phyloP scores from a whole-genome alignment of 2,888 invertebrate genomes.

The Dinocampus coccinellae region DNA sequence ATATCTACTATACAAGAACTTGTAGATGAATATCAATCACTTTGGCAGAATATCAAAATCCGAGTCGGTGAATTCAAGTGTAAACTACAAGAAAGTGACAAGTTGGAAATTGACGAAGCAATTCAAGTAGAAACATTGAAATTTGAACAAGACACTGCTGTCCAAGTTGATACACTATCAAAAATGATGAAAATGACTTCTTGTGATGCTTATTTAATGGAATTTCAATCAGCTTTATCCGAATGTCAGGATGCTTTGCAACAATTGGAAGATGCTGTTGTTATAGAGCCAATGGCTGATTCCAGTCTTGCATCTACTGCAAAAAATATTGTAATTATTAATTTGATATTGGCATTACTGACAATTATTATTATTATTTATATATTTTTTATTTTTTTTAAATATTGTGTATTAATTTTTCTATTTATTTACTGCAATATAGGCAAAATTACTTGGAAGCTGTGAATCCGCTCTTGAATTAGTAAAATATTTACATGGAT shows the following conservation, averaged over 20 bases:
- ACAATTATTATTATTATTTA: neutral
- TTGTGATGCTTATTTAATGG: slow-evolving; percentile 85
- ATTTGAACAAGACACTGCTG: slow-evolving; percentile 82
- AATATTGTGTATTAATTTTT: no score
- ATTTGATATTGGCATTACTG: neutral
- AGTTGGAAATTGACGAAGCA: slow-evolving; percentile 72
- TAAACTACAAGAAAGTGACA: slow-evolving; percentile 58
- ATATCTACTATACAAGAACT: slow-evolving; percentile 73
- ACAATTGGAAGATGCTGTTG: slow-evolving; percentile 76
- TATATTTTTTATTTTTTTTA: slow-evolving; percentile 13
- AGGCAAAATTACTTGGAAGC: slow-evolving; percentile 81
- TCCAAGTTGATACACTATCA: slow-evolving; percentile 86
- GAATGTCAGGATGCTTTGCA: slow-evolving; percentile 80
- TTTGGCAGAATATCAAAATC: slow-evolving; percentile 75
- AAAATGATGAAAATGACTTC: slow-evolving; percentile 77
- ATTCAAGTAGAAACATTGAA: slow-evolving; percentile 81
- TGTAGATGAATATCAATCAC: slow-evolving; percentile 77
- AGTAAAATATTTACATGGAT: slow-evolving; percentile 82
- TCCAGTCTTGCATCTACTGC: slow-evolving; percentile 75
- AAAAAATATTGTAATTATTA: slow-evolving; percentile 73
- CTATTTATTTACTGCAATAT: neutral
- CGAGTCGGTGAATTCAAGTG: slow-evolving; percentile 71
- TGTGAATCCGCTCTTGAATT: slow-evolving; percentile 87
- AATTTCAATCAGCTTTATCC: slow-evolving; percentile 79
- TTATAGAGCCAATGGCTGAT: slow-evolving; percentile 73